Conservation (phyloP, 2,113 vertebrate genomes). For the Orthonyx spaldingii region DNA sequence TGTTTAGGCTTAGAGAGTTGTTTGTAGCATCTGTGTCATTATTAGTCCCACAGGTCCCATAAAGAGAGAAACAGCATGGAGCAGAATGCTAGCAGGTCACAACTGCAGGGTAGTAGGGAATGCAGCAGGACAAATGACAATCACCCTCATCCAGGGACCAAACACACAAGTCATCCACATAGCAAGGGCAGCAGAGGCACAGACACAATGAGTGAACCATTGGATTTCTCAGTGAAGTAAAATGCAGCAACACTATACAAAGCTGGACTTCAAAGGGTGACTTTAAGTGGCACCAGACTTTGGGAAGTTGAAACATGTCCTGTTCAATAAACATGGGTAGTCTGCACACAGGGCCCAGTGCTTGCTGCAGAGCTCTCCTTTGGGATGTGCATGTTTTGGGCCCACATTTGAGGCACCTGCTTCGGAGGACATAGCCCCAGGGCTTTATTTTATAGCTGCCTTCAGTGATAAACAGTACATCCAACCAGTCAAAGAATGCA, state of each 20-base stretch:
- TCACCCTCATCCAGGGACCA: not conserved
- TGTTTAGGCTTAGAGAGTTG: not conserved
- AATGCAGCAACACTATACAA: not conserved
- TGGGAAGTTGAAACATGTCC: not conserved
- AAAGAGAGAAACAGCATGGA: not conserved
- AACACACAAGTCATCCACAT: not conserved
- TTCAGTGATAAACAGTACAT: constrained; percentile 1
- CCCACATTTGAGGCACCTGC: not conserved
- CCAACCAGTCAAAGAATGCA: constrained; percentile 4
- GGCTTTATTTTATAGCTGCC: constrained; percentile 33
- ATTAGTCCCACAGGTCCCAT: not conserved
- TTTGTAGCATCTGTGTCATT: not conserved
- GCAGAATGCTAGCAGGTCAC: not conserved
- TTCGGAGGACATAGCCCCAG: not conserved
- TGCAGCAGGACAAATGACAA: not conserved
- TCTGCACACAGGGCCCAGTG: not conserved
- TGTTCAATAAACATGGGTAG: not conserved
- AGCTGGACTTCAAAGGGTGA: not conserved
- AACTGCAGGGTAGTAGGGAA: not conserved
- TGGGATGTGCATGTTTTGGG: not conserved
- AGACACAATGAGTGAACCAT: not conserved
- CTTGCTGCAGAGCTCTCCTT: not conserved
- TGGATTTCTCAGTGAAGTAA: not conserved
- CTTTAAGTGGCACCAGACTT: not conserved
- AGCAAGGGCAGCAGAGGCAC: not conserved